A percentile compares a stretch with the other conserved stretches of the same genome.
Conservation (phyloP, 2,888 invertebrate genomes). For the Amphipoea oculea region DNA sequence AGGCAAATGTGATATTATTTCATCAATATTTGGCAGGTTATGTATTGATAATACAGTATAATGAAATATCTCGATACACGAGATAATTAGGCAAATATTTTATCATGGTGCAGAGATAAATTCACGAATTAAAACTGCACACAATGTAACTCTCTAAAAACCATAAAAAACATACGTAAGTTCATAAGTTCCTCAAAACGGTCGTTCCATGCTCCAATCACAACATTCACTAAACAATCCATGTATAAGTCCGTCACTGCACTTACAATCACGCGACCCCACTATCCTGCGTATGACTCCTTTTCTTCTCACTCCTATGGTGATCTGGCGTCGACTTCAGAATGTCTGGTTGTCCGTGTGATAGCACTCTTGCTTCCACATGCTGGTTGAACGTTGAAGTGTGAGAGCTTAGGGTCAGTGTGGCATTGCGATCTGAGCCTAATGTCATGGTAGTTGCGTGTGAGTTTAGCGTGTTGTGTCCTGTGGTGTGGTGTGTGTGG, state of each 20-base stretch:
- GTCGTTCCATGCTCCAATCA: constrained; percentile 30
- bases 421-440: constrained; percentile 84
- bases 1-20: constrained; percentile 33
- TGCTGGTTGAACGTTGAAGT: constrained; percentile 81
- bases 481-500: constrained; percentile 83
- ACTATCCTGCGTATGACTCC: constrained; percentile 83
- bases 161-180: constrained; percentile 3
- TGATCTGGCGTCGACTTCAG: constrained; percentile 96
- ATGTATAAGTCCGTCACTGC: constrained; percentile 26
- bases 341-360: constrained; percentile 94
- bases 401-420: constrained; percentile 82
- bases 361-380: constrained; percentile 75
- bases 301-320: constrained; percentile 88
- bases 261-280: constrained; percentile 84
- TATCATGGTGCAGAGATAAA: not conserved
- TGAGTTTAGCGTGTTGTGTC: constrained; percentile 91
- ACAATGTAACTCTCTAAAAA: not conserved
- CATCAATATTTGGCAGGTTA: constrained; percentile 2
- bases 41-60: not conserved
- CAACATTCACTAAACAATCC: constrained; percentile 59
- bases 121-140: not conserved
- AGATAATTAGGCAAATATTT: not conserved
- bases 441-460: constrained; percentile 88
- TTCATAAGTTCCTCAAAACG: constrained; percentile 48
- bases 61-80: not conserved